phyloP scores from a whole-genome alignment of 37 sponge, comb jelly and placozoan species.

The Tethya wilhelma region DNA sequence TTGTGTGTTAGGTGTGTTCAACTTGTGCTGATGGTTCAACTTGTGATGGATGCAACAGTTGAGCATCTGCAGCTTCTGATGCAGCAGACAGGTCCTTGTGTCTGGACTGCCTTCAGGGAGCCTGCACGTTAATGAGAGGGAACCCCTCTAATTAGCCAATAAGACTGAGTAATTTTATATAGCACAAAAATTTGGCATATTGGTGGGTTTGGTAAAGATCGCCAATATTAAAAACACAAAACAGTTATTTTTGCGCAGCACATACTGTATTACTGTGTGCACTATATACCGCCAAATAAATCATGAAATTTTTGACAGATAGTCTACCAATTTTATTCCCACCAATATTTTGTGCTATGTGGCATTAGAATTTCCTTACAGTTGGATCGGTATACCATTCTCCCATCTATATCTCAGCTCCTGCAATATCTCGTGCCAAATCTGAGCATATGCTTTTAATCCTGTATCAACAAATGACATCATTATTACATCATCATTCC shows the following conservation, averaged over 20 bases:
- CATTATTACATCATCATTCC: background rate
- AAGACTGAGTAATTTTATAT: too few relatives aligned
- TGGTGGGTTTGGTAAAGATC: too few relatives aligned
- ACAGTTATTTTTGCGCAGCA: too few relatives aligned
- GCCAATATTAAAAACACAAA: too few relatives aligned
- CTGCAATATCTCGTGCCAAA: conserved; percentile 84
- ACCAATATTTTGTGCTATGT: too few relatives aligned
- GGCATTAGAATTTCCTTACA: conserved; percentile 24
- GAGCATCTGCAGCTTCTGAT: conserved; percentile 97
- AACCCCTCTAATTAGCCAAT: too few relatives aligned
- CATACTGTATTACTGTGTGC: too few relatives aligned
- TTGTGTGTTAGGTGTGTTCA: conserved; percentile 8
- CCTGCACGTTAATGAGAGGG: conserved; percentile 7
- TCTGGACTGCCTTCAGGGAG: conserved; percentile 68
- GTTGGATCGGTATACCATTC: conserved; percentile 51
- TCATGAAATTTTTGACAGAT: too few relatives aligned
- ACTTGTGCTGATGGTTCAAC: conserved; percentile 6
- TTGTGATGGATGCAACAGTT: conserved; percentile 88
- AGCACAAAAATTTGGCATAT: too few relatives aligned
- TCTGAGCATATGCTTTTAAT: conserved; percentile 60
- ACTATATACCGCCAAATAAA: too few relatives aligned
- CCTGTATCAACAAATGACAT: conserved; percentile 30
- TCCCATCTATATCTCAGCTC: conserved; percentile 92
- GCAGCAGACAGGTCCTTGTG: conserved; percentile 73
- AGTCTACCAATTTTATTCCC: too few relatives aligned